Conservation (phyloP, 2,888 invertebrate genomes). For the Hydroisotoma schaefferi region DNA sequence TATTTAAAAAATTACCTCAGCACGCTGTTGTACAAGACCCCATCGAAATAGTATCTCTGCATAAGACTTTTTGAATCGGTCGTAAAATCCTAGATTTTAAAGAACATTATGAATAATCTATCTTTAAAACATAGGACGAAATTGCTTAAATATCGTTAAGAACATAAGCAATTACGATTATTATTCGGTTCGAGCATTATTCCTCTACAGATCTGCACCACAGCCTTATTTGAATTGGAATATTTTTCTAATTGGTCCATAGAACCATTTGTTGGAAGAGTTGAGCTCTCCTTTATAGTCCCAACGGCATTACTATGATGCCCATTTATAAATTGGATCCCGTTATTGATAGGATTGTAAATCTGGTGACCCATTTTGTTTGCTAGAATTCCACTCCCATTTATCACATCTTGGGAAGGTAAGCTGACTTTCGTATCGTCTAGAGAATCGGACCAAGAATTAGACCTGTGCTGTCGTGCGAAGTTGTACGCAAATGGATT, state of each 20-base stretch:
- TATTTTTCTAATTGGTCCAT: neutral
- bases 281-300: neutral
- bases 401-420: neutral
- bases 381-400: conserved; percentile 14
- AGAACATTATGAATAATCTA: conserved; percentile 12
- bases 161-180: conserved; percentile 19
- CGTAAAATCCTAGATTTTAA: conserved; percentile 60
- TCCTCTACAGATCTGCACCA: conserved; percentile 1
- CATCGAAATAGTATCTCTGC: conserved; percentile 84
- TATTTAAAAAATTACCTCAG: conserved; percentile 54
- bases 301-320: conserved; percentile 1
- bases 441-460: conserved; percentile 81
- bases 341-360: no score
- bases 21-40: conserved; percentile 73
- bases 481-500: conserved; percentile 56
- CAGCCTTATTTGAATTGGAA: neutral
- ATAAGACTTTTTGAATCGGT: conserved; percentile 80
- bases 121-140: no score
- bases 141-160: neutral
- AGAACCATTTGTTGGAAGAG: neutral
- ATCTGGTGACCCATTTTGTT: conserved; percentile 18
- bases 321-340: neutral
- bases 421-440: conserved; percentile 60
- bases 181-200: conserved; percentile 26
- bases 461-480: conserved; percentile 67